Percentiles rank a stretch among this genome's conserved stretches.
Conservation (phyloP, 2,888 invertebrate genomes). For the Hyposoter didymator region DNA sequence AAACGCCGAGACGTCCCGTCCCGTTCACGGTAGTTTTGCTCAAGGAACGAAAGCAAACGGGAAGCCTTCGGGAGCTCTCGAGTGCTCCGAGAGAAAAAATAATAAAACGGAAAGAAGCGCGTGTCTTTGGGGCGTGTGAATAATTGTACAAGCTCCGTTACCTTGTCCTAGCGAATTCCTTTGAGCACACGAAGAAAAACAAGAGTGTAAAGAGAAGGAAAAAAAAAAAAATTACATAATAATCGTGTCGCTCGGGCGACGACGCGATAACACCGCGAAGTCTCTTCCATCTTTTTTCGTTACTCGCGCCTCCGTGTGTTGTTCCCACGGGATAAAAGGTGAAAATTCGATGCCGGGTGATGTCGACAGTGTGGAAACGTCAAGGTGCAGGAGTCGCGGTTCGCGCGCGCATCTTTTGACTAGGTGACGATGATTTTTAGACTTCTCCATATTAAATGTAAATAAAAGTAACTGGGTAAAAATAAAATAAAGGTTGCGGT, state of each 20-base stretch:
- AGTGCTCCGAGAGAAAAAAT: background rate
- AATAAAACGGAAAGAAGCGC: background rate
- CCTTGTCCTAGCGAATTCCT: background rate
- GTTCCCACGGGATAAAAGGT: conserved; percentile 34
- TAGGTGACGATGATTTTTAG: conserved; percentile 57
- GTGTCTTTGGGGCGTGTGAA: background rate
- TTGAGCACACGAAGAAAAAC: background rate
- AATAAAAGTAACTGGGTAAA: conserved; percentile 5
- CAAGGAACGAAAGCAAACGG: conserved; percentile 78
- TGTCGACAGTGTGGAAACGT: conserved; percentile 48
- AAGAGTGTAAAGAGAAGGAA: conserved; percentile 25
- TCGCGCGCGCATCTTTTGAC: conserved; percentile 37
- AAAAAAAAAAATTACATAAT: conserved; percentile 53
- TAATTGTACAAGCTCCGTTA: background rate
- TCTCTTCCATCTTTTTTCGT: conserved; percentile 47
- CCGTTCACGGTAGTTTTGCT: conserved; percentile 78
- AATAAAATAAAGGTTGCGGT: background rate
- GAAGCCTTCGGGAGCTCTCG: conserved; percentile 37
- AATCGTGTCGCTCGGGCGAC: conserved; percentile 46
- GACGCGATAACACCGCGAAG: conserved; percentile 40
- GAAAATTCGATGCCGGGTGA: conserved; percentile 56
- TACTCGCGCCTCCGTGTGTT: background rate
- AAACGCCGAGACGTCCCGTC: conserved; percentile 72
- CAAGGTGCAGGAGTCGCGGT: conserved; percentile 51
- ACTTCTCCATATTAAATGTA: conserved; percentile 11